phyloP scores from a whole-genome alignment of 2,888 invertebrate species.

The Periphyllus acericola region DNA sequence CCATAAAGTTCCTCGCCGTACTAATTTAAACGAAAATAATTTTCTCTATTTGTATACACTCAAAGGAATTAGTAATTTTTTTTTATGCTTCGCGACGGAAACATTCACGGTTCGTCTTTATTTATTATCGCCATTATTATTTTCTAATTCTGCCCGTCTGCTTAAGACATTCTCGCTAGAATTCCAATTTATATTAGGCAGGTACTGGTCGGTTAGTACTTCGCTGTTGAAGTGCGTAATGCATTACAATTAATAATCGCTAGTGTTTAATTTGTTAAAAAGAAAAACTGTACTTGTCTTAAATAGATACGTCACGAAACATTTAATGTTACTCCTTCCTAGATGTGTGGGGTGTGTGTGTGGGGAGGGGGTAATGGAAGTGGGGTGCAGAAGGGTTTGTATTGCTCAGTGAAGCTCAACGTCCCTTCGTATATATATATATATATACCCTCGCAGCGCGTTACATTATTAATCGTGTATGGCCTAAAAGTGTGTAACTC shows the following conservation, averaged over 20 bases:
- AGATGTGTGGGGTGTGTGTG: too few relatives aligned
- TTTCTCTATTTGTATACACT: not conserved
- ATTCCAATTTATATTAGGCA: slow-evolving; percentile 20
- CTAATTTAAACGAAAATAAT: slow-evolving; percentile 1
- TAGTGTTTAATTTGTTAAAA: slow-evolving; percentile 30
- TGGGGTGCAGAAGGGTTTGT: slow-evolving; percentile 13
- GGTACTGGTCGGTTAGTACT: not conserved
- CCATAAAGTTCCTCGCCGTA: not conserved
- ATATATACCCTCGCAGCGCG: not conserved
- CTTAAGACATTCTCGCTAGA: not conserved
- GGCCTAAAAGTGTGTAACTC: slow-evolving; percentile 37
- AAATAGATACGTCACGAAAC: slow-evolving; percentile 49
- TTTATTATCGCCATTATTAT: slow-evolving; percentile 1
- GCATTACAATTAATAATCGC: slow-evolving; percentile 12
- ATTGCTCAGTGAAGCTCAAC: slow-evolving; percentile 40
- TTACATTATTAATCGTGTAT: slow-evolving; percentile 53
- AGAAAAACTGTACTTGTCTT: slow-evolving; percentile 35
- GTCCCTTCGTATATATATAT: not conserved
- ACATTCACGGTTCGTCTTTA: not conserved
- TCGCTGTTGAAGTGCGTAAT: not conserved
- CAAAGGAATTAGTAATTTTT: not conserved
- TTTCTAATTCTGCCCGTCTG: not conserved
- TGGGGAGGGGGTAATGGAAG: not conserved
- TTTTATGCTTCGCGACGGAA: not conserved
- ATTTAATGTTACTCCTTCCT: slow-evolving; percentile 2